Conservation (phyloP, 2,888 invertebrate genomes). For the Apamea epomidion region DNA sequence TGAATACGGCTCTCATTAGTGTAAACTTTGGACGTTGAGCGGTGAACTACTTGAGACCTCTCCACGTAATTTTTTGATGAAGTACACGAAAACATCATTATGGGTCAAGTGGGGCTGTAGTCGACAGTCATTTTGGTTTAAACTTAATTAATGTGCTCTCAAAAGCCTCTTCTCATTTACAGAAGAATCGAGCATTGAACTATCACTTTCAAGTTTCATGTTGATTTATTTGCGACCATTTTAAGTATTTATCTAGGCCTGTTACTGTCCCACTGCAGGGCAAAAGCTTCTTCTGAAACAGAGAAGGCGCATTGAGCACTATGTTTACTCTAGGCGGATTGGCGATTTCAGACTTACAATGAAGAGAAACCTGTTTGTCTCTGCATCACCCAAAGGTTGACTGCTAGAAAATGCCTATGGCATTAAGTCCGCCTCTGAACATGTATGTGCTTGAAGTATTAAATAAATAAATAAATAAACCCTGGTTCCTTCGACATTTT, state of each 20-base stretch:
- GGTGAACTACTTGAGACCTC: constrained; percentile 14
- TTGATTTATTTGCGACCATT: neutral
- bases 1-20: constrained; percentile 56
- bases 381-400: too few relatives aligned
- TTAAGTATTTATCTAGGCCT: neutral
- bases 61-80: constrained; percentile 34
- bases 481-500: neutral
- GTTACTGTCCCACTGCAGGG: too few relatives aligned
- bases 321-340: neutral
- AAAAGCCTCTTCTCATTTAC: neutral
- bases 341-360: neutral
- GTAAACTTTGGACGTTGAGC: constrained; percentile 33
- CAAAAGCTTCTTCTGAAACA: neutral
- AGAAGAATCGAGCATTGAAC: neutral
- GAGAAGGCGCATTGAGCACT: neutral
- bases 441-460: too few relatives aligned
- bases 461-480: too few relatives aligned
- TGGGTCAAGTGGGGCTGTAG: constrained; percentile 6
- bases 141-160: constrained; percentile 16
- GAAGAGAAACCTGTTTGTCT: too few relatives aligned
- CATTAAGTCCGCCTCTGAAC: too few relatives aligned
- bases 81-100: constrained; percentile 31
- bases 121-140: neutral
- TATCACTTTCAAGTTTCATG: neutral
- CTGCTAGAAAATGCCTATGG: too few relatives aligned